Percentiles rank a stretch among this genome's conserved stretches.
Conservation (phyloP, 1,140 invertebrate genomes). For the Sinonovacula constricta region DNA sequence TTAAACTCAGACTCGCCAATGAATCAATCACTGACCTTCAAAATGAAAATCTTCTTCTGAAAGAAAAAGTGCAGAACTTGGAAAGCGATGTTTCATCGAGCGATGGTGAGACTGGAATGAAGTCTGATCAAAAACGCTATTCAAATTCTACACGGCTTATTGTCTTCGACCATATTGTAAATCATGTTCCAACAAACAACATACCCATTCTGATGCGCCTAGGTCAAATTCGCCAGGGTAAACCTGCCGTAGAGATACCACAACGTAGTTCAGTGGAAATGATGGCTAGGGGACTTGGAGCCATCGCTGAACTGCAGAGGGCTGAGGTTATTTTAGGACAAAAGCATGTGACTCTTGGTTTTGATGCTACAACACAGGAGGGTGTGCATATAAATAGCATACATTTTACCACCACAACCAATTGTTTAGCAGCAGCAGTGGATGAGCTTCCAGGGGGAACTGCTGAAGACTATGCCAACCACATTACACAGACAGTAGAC, state of each 20-base stretch:
- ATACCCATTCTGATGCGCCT: background rate
- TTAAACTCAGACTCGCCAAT: no score
- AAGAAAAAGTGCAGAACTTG: background rate
- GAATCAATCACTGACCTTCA: background rate
- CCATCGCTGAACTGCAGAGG: background rate
- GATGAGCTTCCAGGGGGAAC: constrained; percentile 42
- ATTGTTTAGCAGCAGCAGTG: constrained; percentile 24
- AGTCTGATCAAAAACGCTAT: background rate
- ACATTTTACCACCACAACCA: constrained; percentile 33
- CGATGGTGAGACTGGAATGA: no score
- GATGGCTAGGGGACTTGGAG: background rate
- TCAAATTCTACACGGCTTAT: background rate
- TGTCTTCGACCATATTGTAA: background rate
- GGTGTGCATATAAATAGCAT: constrained; percentile 38
- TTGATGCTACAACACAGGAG: constrained; percentile 4
- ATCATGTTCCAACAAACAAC: background rate
- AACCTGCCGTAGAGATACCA: background rate
- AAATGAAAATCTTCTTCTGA: background rate
- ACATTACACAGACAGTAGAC: constrained; percentile 28
- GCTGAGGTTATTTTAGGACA: background rate
- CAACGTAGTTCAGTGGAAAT: background rate
- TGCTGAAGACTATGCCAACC: constrained; percentile 39
- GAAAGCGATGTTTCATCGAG: background rate
- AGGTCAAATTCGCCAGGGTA: background rate
- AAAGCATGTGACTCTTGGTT: background rate